Conservation (phyloP, 2,888 invertebrate species). For the Lasioglossum lativentre region DNA sequence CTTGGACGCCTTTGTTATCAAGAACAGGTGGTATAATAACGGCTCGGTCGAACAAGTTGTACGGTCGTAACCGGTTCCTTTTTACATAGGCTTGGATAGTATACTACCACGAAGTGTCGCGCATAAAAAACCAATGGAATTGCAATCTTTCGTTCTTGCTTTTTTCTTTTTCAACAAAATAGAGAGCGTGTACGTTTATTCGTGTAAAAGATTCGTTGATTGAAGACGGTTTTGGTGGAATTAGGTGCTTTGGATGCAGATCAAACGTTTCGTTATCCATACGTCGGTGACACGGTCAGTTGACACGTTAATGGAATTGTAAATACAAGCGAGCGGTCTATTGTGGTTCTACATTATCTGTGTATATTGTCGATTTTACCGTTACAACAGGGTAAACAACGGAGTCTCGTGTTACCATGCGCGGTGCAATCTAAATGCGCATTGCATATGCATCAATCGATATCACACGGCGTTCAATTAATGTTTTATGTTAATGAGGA, state of each 20-base stretch:
- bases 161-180: background rate
- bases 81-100: constrained; percentile 22
- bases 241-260: constrained; percentile 4
- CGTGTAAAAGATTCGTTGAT: background rate
- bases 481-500: constrained; percentile 55
- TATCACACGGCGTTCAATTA: constrained; percentile 45
- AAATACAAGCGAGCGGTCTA: background rate
- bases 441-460: constrained; percentile 21
- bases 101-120: background rate
- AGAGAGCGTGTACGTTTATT: background rate
- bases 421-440: constrained; percentile 24
- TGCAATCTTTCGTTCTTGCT: background rate
- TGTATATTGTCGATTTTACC: constrained; percentile 7
- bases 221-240: background rate
- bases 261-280: background rate
- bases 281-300: background rate
- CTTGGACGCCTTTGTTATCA: constrained; percentile 53
- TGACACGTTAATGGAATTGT: background rate
- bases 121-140: background rate
- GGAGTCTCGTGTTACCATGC: background rate
- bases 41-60: constrained; percentile 68
- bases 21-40: constrained; percentile 70
- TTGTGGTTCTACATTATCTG: background rate
- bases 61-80: constrained; percentile 24
- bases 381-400: constrained; percentile 15